Evolutionary conservation across 2,888 invertebrate species (phyloP).

Genomic region (Pogonocherus hispidulus): DNA sequence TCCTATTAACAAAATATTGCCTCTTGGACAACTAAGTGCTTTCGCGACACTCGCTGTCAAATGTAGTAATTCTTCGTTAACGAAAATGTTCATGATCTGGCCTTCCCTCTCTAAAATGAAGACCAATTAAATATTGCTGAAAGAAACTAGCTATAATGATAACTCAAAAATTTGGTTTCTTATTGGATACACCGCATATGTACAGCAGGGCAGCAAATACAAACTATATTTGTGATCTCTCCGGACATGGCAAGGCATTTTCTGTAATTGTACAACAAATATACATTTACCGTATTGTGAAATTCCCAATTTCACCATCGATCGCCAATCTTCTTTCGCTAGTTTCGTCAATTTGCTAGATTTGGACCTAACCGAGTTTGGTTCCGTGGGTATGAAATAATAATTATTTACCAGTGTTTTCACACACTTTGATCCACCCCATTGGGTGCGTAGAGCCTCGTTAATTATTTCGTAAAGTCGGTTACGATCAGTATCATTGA

Average conservation of each 20-base stretch:
- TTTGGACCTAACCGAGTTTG: conserved; percentile 41
- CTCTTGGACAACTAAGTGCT: conserved; percentile 74
- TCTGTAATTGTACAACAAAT: too few species aligned
- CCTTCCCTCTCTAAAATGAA: conserved; percentile 75
- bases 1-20: conserved; percentile 81
- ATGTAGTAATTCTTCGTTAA: conserved; percentile 78
- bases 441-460: conserved; percentile 68
- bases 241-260: too few species aligned
- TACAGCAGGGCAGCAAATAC: too few species aligned
- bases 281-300: conserved; percentile 78
- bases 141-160: not conserved
- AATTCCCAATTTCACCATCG: conserved; percentile 75
- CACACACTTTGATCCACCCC: conserved; percentile 49
- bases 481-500: conserved; percentile 75
- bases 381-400: conserved; percentile 57
- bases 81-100: conserved; percentile 72
- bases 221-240: too few species aligned
- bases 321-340: conserved; percentile 75
- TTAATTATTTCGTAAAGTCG: conserved; percentile 77
- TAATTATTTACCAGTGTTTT: conserved; percentile 41
- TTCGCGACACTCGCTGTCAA: conserved; percentile 77
- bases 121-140: not conserved
- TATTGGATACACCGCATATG: too few species aligned
- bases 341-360: conserved; percentile 54
- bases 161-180: too few species aligned